phyloP scores from a whole-genome alignment of 1,140 invertebrate genomes.

The Musca domestica region DNA sequence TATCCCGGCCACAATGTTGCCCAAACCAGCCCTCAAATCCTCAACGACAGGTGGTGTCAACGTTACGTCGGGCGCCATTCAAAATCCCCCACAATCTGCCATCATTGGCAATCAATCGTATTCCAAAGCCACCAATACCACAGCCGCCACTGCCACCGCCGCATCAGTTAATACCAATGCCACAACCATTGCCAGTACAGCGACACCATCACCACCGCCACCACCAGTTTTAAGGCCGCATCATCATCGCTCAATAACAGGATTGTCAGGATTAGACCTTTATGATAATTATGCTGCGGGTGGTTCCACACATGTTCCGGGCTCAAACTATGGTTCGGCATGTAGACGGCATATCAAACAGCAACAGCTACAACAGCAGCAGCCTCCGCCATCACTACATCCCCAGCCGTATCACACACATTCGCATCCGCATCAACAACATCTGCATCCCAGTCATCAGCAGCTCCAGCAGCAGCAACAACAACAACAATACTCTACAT shows the following conservation, averaged over 20 bases:
- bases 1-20: not conserved
- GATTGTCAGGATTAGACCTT: not conserved
- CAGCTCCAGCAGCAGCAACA: conserved; percentile 30
- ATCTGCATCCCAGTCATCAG: conserved; percentile 23
- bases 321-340: conserved; percentile 1
- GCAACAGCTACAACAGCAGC: conserved; percentile 23
- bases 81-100: no score
- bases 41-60: not conserved
- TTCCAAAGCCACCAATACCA: conserved; percentile 17
- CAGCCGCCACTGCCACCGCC: not conserved
- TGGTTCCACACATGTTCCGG: conserved; percentile 5
- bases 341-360: conserved; percentile 20
- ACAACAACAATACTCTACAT: conserved; percentile 27
- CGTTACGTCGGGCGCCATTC: not conserved
- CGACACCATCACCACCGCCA: conserved; percentile 18
- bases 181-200: not conserved
- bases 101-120: no score
- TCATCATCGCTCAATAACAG: conserved; percentile 14
- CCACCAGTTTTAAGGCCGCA: not conserved
- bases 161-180: not conserved
- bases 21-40: not conserved
- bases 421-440: conserved; percentile 26
- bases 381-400: not conserved
- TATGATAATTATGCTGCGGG: conserved; percentile 11
- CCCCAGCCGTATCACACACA: conserved; percentile 14